Base-by-base conservation (phyloP, 2,888 invertebrate genomes). In the Trypoxylon attenuatum region DNA sequence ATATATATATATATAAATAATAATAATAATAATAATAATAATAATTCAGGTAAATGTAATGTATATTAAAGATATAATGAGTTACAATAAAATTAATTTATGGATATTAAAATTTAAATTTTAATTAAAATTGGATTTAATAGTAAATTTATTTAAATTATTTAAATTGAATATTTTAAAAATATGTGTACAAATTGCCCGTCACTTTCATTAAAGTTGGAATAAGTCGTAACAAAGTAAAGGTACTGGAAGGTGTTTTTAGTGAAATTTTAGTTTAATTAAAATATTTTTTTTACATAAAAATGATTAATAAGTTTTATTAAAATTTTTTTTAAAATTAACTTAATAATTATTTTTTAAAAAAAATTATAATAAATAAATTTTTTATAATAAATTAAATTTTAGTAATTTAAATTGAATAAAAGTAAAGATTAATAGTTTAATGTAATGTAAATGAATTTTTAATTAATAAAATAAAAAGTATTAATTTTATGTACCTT, bases 31-130 rank as follows among this genome's bases (percentile, higher is more conserved):
- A 27, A 6, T 10, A 27, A 27, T 6, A 13, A 41, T 18, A 46
- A 46, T 22, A 46, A 46, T 13, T 42, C 29, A 43, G 42, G 42
- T 52, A 15, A 52, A 52, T 39, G 18, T 52, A 16, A 25, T 25
- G 15, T 16, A 2, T 53, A 2, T 5, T 5, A n/a, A 51, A 19
- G 41, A 10, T 41, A 21, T 4, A 6, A 51, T 51, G 38, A 51
- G 18, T 51, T 41, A 51, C 25, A 51, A 18, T 18, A 2, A 25
- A 41, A 29, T 25, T 25, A 47, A 16, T 27, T 27, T 27, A 87
- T 90, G 90, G 90, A 90, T 89, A 90, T 93, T 33, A 6, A 33
- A n/a, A 6, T 33, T 25, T 25, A 25, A 13, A 33, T n/a, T 13
- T 1, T 2, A 4, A 33, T 33, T 10, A 33, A 10, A 33, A 33